Conservation (phyloP, 2,113 vertebrate species). For the Lepisosteus oculatus region DNA sequence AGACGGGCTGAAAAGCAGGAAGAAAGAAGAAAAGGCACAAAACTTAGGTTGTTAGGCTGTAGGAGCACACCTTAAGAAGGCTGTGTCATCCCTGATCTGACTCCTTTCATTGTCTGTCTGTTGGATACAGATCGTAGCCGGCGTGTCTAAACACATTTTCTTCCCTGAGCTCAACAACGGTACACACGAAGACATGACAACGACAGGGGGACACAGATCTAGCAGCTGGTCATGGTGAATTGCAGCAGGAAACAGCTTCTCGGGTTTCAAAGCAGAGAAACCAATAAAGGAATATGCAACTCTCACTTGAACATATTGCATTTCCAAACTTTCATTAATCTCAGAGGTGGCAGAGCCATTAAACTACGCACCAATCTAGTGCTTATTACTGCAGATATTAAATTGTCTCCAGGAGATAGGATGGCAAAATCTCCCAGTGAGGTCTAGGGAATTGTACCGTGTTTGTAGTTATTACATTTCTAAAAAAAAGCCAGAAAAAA, state of each 20-base stretch:
- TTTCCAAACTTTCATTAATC: slow-evolving; percentile 64
- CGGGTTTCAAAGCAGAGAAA: slow-evolving; percentile 10
- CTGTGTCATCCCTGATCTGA: no score
- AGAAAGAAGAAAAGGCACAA: no score
- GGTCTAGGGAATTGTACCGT: slow-evolving; percentile 58
- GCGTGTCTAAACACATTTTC: no score
- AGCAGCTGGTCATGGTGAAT: no score
- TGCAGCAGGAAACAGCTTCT: neutral
- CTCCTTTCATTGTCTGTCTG: no score
- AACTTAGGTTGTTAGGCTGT: no score
- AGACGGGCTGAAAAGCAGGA: no score
- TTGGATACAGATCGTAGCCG: no score
- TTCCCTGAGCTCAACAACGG: no score
- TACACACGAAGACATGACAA: no score
- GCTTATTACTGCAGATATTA: slow-evolving; percentile 64
- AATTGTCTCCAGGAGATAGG: slow-evolving; percentile 52
- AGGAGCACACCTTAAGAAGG: no score
- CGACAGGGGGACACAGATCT: no score
- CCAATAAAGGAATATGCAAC: slow-evolving; percentile 51
- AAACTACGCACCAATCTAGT: slow-evolving; percentile 46
- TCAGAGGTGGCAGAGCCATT: slow-evolving; percentile 55
- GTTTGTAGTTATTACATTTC: slow-evolving; percentile 61
- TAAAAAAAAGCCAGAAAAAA: neutral
- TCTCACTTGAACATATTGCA: slow-evolving; percentile 43
- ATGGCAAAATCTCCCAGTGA: slow-evolving; percentile 45